Evolutionary conservation across 2,113 vertebrate species (phyloP).

Genomic region (Heterotis niloticus): DNA sequence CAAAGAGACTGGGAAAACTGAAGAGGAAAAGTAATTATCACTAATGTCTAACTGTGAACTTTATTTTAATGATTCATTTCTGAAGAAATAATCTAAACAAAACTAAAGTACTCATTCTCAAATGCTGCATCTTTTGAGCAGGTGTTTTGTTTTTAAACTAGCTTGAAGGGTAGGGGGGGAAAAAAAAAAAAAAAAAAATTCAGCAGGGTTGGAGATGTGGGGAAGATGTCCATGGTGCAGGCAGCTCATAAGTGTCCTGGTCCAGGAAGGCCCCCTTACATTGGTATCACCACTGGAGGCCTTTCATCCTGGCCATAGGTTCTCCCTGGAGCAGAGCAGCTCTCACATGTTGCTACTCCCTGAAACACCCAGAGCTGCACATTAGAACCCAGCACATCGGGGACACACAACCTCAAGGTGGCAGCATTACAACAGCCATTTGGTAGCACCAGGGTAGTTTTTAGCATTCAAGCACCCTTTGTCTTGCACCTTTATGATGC

Average conservation of each 20-base stretch:
- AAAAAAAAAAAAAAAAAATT: no score
- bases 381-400: not conserved
- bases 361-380: constrained; percentile 54
- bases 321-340: constrained; percentile 67
- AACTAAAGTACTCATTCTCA: constrained; percentile 70
- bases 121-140: constrained; percentile 70
- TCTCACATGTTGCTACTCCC: constrained; percentile 91
- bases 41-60: constrained; percentile 71
- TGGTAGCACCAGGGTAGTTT: not conserved
- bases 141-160: constrained; percentile 45
- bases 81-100: constrained; percentile 77
- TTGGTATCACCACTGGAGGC: constrained; percentile 45
- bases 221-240: constrained; percentile 69
- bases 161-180: constrained; percentile 44
- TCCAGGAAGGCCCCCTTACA: constrained; percentile 41
- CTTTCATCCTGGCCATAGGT: constrained; percentile 56
- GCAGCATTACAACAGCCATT: not conserved
- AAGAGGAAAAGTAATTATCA: constrained; percentile 57
- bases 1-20: constrained; percentile 69
- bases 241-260: constrained; percentile 66
- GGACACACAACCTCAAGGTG: not conserved
- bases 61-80: constrained; percentile 74
- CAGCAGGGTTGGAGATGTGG: constrained; percentile 70
- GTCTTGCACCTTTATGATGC: not conserved
- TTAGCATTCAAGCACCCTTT: not conserved